phyloP scores from a whole-genome alignment of 1,140 invertebrate genomes.

The Macrobrachium nipponense region DNA sequence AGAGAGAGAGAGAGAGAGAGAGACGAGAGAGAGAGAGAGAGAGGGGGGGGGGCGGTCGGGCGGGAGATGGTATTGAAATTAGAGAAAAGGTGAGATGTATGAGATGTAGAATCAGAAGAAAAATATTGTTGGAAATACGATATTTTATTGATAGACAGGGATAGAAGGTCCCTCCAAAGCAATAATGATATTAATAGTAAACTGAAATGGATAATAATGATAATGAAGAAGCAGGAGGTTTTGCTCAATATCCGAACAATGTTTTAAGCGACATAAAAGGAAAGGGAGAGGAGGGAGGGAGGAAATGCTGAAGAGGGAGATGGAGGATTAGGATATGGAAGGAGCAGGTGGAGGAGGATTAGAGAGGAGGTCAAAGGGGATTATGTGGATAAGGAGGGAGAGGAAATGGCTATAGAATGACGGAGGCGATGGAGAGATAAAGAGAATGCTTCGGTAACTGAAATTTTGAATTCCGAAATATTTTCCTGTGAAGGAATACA shows the following conservation, averaged over 20 bases:
- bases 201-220: no score
- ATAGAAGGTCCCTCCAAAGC: no score
- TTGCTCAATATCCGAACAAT: no score
- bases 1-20: not conserved
- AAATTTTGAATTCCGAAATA: no score
- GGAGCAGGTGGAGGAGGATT: constrained; percentile 11
- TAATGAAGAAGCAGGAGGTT: no score
- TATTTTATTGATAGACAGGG: no score
- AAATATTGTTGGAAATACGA: not conserved
- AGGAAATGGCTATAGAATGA: not conserved
- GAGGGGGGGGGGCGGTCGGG: not conserved
- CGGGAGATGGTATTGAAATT: not conserved
- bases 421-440: not conserved
- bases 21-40: not conserved
- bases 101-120: not conserved
- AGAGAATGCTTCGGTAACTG: not conserved
- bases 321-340: not conserved
- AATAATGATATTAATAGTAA: no score
- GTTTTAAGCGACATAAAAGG: no score
- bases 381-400: not conserved
- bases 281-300: not conserved
- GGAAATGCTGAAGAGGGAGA: not conserved
- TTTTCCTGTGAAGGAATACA: no score
- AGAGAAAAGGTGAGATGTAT: not conserved
- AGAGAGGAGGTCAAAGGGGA: not conserved